A percentile compares a stretch with the other conserved stretches of the same genome.
Evolutionary conservation across 2,797 vertebrate genomes (phyloP).

Genomic region (Mallotus villosus): DNA sequence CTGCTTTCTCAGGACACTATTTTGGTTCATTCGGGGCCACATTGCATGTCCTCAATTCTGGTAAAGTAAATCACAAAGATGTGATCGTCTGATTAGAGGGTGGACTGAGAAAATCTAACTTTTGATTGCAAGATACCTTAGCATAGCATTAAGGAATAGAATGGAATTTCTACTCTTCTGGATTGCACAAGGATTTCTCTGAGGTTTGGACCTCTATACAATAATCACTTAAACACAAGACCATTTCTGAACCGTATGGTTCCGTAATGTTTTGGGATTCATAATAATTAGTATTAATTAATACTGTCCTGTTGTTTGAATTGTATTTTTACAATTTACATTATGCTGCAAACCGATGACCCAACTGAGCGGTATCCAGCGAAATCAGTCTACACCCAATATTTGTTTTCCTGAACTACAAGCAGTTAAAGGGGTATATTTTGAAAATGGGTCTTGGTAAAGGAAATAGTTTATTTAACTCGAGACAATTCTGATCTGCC

Average conservation of each 20-base stretch:
- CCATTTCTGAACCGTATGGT: too few relatives aligned
- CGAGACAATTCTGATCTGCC: slow-evolving; percentile 10
- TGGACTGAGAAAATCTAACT: not conserved
- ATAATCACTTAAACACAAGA: too few relatives aligned
- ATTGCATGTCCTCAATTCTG: slow-evolving; percentile 11
- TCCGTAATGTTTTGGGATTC: not conserved
- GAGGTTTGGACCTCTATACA: too few relatives aligned
- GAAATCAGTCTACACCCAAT: not conserved
- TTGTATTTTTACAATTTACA: not conserved
- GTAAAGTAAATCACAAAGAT: slow-evolving; percentile 17
- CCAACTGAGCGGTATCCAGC: not conserved
- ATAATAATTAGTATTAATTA: not conserved
- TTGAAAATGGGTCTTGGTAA: not conserved
- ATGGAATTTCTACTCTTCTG: not conserved
- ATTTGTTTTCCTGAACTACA: not conserved
- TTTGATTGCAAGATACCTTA: not conserved
- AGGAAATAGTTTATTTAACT: slow-evolving; percentile 24
- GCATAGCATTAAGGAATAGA: too few relatives aligned
- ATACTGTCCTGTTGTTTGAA: not conserved
- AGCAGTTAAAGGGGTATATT: not conserved
- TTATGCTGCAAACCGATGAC: not conserved
- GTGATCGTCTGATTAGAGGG: not conserved
- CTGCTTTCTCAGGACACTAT: slow-evolving; percentile 6
- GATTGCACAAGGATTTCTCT: too few relatives aligned
- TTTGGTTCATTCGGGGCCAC: slow-evolving; percentile 15